phyloP scores from a whole-genome alignment of 2,113 vertebrate species.

The Patagioenas fasciata region DNA sequence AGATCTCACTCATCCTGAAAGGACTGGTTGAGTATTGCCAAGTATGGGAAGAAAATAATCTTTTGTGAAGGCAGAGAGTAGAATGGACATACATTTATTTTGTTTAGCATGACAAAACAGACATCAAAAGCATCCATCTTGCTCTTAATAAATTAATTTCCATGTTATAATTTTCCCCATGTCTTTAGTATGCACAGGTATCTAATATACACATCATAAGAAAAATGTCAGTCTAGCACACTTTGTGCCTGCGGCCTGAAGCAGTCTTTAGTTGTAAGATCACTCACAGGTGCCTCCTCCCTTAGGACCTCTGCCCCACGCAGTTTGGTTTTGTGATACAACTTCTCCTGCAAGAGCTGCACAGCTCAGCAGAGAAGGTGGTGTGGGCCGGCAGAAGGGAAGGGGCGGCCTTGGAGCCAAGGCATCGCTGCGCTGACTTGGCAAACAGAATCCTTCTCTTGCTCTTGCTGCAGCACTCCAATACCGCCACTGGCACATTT shows the following conservation, averaged over 20 bases:
- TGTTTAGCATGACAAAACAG: not conserved
- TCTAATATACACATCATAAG: not conserved
- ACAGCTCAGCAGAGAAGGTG: not conserved
- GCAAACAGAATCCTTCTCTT: not conserved
- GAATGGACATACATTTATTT: not conserved
- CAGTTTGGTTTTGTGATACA: not conserved
- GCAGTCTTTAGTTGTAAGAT: not conserved
- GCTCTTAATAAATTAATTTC: slow-evolving; percentile 1
- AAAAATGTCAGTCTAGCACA: not conserved
- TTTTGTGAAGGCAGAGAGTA: not conserved
- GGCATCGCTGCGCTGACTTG: not conserved
- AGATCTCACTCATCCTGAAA: slow-evolving; percentile 6
- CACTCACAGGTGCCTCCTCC: not conserved
- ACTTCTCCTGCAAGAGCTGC: not conserved
- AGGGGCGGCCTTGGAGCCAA: not conserved
- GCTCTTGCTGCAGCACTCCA: not conserved
- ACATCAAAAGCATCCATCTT: not conserved
- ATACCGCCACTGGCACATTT: not conserved
- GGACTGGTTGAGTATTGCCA: not conserved
- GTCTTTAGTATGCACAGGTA: not conserved
- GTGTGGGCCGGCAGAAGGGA: not conserved
- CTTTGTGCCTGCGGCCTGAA: not conserved
- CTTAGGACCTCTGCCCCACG: not conserved
- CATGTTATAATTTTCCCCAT: not conserved
- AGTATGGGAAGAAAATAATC: not conserved